phyloP scores from a whole-genome alignment of 2,797 vertebrate species.

The Sebastes matsubarae region DNA sequence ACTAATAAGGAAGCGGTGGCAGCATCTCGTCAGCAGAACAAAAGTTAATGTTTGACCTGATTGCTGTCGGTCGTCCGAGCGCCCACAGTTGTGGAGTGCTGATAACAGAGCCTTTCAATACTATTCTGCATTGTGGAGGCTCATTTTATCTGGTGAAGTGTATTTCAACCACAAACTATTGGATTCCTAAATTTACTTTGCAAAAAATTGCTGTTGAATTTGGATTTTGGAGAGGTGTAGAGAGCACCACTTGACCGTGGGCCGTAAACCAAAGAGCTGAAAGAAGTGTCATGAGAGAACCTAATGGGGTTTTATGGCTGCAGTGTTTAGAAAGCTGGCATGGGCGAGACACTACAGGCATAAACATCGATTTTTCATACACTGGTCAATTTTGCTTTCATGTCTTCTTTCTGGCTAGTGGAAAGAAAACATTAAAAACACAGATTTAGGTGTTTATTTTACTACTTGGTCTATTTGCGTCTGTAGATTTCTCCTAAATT shows the following conservation, averaged over 20 bases:
- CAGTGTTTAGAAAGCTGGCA: not conserved
- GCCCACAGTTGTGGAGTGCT: conserved; percentile 16
- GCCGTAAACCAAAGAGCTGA: conserved; percentile 36
- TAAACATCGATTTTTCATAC: not conserved
- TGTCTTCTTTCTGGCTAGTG: too few species aligned
- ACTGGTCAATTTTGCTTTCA: not conserved
- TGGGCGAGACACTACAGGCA: not conserved
- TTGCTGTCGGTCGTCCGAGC: conserved; percentile 28
- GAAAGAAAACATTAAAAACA: not conserved
- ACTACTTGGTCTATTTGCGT: not conserved
- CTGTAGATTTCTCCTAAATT: not conserved
- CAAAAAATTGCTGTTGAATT: not conserved
- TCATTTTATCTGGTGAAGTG: not conserved
- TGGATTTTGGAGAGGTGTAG: conserved; percentile 19
- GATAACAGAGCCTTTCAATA: conserved; percentile 4
- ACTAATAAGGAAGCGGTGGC: conserved; percentile 70
- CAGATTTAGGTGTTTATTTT: not conserved
- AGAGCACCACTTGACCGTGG: conserved; percentile 16
- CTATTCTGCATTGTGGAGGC: not conserved
- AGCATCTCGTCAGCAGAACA: conserved; percentile 75
- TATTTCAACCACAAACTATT: not conserved
- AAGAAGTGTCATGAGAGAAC: not conserved
- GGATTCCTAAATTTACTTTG: not conserved
- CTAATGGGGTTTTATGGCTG: conserved; percentile 2
- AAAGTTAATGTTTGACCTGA: conserved; percentile 83